Percentiles rank a stretch among this genome's conserved stretches.
Conservation (phyloP, 2,797 vertebrate species). For the Hephaestus fuliginosus region DNA sequence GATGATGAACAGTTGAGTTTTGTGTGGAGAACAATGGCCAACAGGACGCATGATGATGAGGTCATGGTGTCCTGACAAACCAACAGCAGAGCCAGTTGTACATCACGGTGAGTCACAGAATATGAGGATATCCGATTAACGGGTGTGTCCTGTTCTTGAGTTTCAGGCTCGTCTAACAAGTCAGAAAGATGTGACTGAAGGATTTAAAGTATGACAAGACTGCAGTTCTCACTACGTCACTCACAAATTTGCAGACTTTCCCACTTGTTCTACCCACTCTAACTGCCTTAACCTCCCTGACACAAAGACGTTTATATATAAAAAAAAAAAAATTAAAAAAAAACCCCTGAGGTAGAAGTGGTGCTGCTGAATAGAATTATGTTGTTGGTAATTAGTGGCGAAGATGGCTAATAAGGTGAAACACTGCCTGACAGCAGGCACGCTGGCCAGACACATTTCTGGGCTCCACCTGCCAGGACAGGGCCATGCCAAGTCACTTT, state of each 20-base stretch:
- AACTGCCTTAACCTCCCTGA: not conserved
- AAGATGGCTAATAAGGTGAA: slow-evolving; percentile 24
- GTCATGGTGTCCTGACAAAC: slow-evolving; percentile 52
- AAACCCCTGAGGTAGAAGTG: not conserved
- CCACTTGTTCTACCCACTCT: not conserved
- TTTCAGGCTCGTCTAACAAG: slow-evolving; percentile 19
- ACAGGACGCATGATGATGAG: slow-evolving; percentile 60
- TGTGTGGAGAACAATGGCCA: slow-evolving; percentile 66
- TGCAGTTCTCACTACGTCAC: slow-evolving; percentile 9
- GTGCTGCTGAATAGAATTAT: too few relatives aligned
- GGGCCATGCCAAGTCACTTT: slow-evolving; percentile 48
- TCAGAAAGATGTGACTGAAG: not conserved
- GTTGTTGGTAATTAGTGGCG: not conserved
- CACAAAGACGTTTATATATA: not conserved
- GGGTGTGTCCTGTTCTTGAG: slow-evolving; percentile 44
- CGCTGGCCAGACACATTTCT: slow-evolving; percentile 26
- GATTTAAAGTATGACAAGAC: slow-evolving; percentile 13
- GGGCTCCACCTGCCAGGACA: slow-evolving; percentile 37
- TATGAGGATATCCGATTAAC: slow-evolving; percentile 46
- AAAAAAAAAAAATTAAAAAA: not conserved
- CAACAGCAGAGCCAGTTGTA: slow-evolving; percentile 41
- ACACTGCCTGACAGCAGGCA: slow-evolving; percentile 13
- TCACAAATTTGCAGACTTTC: not conserved
- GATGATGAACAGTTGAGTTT: slow-evolving; percentile 39
- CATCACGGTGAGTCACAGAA: slow-evolving; percentile 38